These are phyloP conservation scores for Moxostoma hubbsi DNA, from an alignment of 2,797 vertebrate species.

Conservation along the genomic window DNA sequence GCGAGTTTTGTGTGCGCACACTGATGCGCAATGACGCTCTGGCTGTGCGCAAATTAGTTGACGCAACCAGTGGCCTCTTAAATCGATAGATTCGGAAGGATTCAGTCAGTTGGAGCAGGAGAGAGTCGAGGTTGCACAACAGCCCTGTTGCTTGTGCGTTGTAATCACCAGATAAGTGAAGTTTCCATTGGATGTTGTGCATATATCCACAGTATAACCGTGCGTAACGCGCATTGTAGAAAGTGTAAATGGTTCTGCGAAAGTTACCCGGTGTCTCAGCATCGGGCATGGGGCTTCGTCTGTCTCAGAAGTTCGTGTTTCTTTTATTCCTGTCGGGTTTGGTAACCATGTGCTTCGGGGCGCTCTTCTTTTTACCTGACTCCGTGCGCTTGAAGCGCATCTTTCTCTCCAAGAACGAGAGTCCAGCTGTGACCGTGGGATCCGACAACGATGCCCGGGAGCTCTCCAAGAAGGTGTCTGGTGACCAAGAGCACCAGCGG, in stretches of 20 bases:
- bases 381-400: slow-evolving; percentile 91
- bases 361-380: slow-evolving; percentile 93
- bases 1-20: slow-evolving; percentile 1
- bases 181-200: slow-evolving; percentile 35
- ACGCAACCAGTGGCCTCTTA: slow-evolving; percentile 63
- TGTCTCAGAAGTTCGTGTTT: slow-evolving; percentile 95
- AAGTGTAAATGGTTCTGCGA: slow-evolving; percentile 81
- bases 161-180: neutral
- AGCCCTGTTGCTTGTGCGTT: slow-evolving; percentile 21
- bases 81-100: slow-evolving; percentile 66
- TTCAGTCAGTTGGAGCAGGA: slow-evolving; percentile 53
- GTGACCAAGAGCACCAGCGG: slow-evolving; percentile 69
- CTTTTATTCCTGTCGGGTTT: slow-evolving; percentile 94
- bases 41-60: slow-evolving; percentile 57
- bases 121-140: slow-evolving; percentile 58
- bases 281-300: slow-evolving; percentile 91
- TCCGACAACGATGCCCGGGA: slow-evolving; percentile 77
- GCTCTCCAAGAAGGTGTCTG: slow-evolving; percentile 69
- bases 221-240: slow-evolving; percentile 40
- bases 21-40: slow-evolving; percentile 54
- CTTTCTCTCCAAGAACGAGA: slow-evolving; percentile 84
- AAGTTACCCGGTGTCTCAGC: slow-evolving; percentile 91
- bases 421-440: slow-evolving; percentile 75
- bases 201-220: slow-evolving; percentile 12
- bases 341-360: slow-evolving; percentile 92